Percentiles rank a stretch among this genome's conserved stretches.
Conservation (phyloP, 2,888 invertebrate genomes). For the Harmothoe impar region DNA sequence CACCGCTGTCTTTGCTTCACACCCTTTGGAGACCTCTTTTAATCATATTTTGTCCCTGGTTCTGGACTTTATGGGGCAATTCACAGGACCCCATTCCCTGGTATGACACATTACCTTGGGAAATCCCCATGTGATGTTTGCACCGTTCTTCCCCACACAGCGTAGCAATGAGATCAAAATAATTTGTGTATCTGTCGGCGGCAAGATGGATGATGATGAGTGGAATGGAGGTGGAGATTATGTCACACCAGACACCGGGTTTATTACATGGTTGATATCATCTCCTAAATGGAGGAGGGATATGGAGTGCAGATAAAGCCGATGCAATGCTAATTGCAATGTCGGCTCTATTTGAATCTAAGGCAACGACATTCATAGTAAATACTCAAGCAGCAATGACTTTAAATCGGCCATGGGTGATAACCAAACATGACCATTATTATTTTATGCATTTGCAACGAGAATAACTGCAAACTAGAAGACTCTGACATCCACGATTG, state of each 20-base stretch:
- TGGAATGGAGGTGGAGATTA: background rate
- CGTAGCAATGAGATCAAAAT: conserved; percentile 15
- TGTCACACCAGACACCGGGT: background rate
- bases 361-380: too few relatives aligned
- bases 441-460: too few relatives aligned
- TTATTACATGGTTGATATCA: conserved; percentile 2
- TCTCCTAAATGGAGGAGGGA: background rate
- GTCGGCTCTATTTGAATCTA: too few relatives aligned
- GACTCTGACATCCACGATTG: too few relatives aligned
- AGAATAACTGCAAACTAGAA: too few relatives aligned
- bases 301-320: too few relatives aligned
- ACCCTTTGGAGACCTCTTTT: too few relatives aligned
- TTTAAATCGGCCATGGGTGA: too few relatives aligned
- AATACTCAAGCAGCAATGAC: too few relatives aligned
- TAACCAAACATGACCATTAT: too few relatives aligned
- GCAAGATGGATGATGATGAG: conserved; percentile 23
- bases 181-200: conserved; percentile 5
- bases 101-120: background rate
- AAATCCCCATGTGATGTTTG: conserved; percentile 21
- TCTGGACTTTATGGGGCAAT: background rate
- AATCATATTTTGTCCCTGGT: background rate
- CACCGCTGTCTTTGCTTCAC: too few relatives aligned
- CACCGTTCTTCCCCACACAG: background rate
- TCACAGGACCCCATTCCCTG: background rate
- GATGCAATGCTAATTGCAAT: too few relatives aligned